Conservation (phyloP, 1,140 invertebrate genomes). For the Aporrectodea caliginosa region DNA sequence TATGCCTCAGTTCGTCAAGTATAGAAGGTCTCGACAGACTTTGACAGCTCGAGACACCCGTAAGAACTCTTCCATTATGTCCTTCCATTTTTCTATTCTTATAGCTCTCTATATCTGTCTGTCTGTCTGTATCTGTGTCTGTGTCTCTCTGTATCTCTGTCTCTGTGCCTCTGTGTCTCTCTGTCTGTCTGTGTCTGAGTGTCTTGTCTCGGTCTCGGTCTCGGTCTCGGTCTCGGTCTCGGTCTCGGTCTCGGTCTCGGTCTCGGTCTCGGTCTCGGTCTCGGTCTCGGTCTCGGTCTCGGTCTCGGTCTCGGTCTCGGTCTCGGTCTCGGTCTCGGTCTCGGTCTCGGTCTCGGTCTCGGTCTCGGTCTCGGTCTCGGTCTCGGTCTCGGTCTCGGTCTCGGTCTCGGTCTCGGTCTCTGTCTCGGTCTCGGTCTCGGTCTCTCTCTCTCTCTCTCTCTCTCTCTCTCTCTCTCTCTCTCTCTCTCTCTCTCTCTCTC, state of each 20-base stretch:
- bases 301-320: neutral
- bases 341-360: neutral
- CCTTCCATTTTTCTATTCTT: neutral
- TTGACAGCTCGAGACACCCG: too few relatives aligned
- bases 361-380: neutral
- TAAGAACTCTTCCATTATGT: neutral
- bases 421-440: neutral
- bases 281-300: neutral
- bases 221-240: neutral
- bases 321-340: too few relatives aligned
- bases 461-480: conserved; percentile 1
- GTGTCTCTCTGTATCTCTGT: neutral
- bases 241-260: neutral
- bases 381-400: neutral
- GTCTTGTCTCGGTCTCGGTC: neutral
- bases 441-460: conserved; percentile 1
- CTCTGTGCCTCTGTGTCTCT: neutral
- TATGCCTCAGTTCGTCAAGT: too few relatives aligned
- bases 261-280: neutral
- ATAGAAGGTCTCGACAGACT: too few relatives aligned
- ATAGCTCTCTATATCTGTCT: neutral
- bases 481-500: conserved; percentile 1
- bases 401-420: neutral
- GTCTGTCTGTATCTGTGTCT: neutral
- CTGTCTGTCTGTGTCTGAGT: neutral